These are phyloP conservation scores for Beris chalybata DNA, from an alignment of 2,888 invertebrate genomes.

Conservation along the genomic window DNA sequence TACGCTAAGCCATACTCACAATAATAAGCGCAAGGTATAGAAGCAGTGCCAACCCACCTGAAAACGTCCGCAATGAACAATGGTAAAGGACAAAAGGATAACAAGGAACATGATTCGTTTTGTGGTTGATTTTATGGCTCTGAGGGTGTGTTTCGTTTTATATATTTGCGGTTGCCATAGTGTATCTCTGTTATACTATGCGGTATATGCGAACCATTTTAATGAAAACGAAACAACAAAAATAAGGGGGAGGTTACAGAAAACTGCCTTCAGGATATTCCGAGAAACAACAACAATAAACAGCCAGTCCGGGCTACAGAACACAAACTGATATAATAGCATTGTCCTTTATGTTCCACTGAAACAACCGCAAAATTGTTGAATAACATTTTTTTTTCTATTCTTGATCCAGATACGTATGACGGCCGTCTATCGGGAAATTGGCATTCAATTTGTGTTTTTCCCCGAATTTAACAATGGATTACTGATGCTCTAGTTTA, in stretches of 20 bases:
- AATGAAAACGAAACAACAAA: slow-evolving; percentile 10
- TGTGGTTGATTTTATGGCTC: slow-evolving; percentile 33
- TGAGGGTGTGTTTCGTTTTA: slow-evolving; percentile 30
- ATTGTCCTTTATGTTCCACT: not conserved
- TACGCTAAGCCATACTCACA: too few species aligned
- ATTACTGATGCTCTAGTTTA: too few species aligned
- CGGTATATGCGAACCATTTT: not conserved
- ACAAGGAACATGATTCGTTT: slow-evolving; percentile 34
- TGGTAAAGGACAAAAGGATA: slow-evolving; percentile 32
- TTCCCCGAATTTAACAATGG: too few species aligned
- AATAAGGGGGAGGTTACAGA: slow-evolving; percentile 3
- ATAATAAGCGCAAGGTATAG: too few species aligned
- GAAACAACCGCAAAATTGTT: slow-evolving; percentile 18
- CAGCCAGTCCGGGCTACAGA: too few species aligned
- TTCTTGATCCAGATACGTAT: slow-evolving; percentile 2
- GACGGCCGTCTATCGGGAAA: not conserved
- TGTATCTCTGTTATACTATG: slow-evolving; percentile 1
- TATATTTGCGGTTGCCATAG: slow-evolving; percentile 1
- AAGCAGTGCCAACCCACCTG: slow-evolving; percentile 29
- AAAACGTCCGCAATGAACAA: slow-evolving; percentile 29
- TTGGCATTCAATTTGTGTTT: too few species aligned
- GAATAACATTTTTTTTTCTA: slow-evolving; percentile 6
- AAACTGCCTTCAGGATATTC: slow-evolving; percentile 16
- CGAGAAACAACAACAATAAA: slow-evolving; percentile 3
- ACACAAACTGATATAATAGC: slow-evolving; percentile 8